Evolutionary conservation across 2,113 vertebrate species (phyloP), one percentile per base, ranked within the genome.

Genomic region (Atractosteus spatula): DNA sequence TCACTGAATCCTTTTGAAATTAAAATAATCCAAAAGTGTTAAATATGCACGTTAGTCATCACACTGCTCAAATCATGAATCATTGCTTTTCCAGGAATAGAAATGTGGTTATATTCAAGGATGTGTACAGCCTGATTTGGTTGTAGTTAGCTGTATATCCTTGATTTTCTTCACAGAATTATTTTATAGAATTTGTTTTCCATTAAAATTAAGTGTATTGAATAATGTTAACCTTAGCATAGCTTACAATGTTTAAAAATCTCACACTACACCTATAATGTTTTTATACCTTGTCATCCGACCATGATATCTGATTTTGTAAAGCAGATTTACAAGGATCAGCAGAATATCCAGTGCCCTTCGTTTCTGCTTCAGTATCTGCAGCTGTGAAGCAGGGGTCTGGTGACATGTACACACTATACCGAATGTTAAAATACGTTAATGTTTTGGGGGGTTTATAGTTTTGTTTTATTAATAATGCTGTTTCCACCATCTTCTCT

Each of bases 341-440:
- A 77, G 71, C 62, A 66, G 7, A 75, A 72, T 73, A 56, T 61
- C 63, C 71, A n/a, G 45, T 42, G 8, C 6, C 66, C 73, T 76
- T 69, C 68, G 55, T 66, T 73, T 64, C 16, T 66, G 62, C 45
- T 14, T 16, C 55, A 57, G 4, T 45, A 41, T 29, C n/a, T 67
- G 12, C 64, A 8, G 8, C 4, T 66, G 54, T 7, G 13, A 13
- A 47, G 43, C 29, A 5, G 13, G 6, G 10, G n/a, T 65, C 62
- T 41, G 7, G 51, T 41, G 45, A 65, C 59, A n/a, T 10, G 10
- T 10, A 51, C 47, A 51, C 5, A 51, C 5, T 10, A 51, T 51
- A 51, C 47, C 10, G 3, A 51, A 51, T 10, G 5, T 51, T 7
- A 51, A 51, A 4, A 51, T 4, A 51, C 4, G 47, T 4, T 51